Evolutionary conservation across 2,888 invertebrate genomes (phyloP).

Genomic region (Athalia circularis): DNA sequence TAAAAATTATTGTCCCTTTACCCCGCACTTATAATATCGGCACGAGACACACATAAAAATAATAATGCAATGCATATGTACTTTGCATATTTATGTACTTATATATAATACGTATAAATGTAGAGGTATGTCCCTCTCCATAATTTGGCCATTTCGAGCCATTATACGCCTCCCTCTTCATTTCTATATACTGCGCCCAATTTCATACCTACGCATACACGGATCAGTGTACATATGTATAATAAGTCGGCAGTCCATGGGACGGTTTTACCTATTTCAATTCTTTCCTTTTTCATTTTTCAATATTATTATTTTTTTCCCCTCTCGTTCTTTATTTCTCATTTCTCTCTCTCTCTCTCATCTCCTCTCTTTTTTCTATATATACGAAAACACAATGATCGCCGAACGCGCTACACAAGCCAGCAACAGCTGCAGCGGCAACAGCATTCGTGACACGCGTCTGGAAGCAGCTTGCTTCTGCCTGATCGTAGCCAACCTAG

Average conservation of each 20-base stretch:
- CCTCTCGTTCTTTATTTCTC: constrained; percentile 1
- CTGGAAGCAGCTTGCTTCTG: constrained; percentile 50
- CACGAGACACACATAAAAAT: constrained; percentile 37
- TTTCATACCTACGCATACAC: constrained; percentile 23
- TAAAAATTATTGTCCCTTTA: constrained; percentile 33
- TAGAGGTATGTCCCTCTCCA: constrained; percentile 55
- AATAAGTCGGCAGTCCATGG: constrained; percentile 37
- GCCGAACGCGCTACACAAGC: constrained; percentile 24
- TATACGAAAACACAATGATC: constrained; percentile 59
- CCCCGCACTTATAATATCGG: not conserved
- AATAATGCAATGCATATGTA: not conserved
- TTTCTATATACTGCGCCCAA: constrained; percentile 36
- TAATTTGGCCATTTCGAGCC: constrained; percentile 67
- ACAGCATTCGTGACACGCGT: constrained; percentile 67
- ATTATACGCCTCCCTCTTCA: constrained; percentile 55
- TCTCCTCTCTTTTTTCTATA: not conserved
- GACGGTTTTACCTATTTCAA: constrained; percentile 52
- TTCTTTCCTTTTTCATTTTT: constrained; percentile 50
- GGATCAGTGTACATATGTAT: no score
- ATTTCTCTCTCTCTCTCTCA: constrained; percentile 2
- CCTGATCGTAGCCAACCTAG: not conserved
- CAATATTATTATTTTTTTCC: not conserved
- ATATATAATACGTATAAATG: not conserved
- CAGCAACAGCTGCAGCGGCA: constrained; percentile 56
- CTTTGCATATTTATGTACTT: not conserved